Conservation (phyloP, 2,113 vertebrate species). For the Scopus umbretta region DNA sequence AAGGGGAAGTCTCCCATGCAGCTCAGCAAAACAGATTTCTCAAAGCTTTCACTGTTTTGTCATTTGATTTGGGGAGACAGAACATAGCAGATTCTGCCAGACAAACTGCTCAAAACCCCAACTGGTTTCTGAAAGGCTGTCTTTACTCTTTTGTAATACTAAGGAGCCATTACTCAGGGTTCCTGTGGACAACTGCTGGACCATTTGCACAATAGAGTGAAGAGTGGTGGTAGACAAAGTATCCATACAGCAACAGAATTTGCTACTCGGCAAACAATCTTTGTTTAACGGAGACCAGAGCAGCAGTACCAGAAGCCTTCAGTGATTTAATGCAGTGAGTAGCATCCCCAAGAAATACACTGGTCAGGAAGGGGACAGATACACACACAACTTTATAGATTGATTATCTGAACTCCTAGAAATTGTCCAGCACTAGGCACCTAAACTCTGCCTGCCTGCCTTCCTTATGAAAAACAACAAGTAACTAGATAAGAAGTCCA, state of each 20-base stretch:
- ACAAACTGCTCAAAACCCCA: neutral
- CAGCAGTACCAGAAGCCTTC: neutral
- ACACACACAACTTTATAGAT: neutral
- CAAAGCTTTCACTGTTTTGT: neutral
- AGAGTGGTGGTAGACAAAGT: rapidly evolving
- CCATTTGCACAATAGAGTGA: neutral
- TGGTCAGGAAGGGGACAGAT: neutral
- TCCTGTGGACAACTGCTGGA: neutral
- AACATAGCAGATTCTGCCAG: neutral
- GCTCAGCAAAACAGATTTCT: neutral
- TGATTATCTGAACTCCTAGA: neutral
- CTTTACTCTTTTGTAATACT: neutral
- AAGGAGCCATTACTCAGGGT: neutral
- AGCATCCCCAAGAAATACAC: neutral
- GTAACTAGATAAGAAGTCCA: neutral
- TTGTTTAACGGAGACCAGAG: neutral
- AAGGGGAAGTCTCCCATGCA: neutral
- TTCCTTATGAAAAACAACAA: neutral
- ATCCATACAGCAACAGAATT: neutral
- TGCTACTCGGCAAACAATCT: neutral
- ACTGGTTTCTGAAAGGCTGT: neutral
- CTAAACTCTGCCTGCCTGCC: neutral
- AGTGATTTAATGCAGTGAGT: neutral
- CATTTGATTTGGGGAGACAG: neutral
- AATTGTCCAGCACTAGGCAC: neutral